phyloP scores from a whole-genome alignment of 2,113 vertebrate genomes.

The Nansenia antarctica region DNA sequence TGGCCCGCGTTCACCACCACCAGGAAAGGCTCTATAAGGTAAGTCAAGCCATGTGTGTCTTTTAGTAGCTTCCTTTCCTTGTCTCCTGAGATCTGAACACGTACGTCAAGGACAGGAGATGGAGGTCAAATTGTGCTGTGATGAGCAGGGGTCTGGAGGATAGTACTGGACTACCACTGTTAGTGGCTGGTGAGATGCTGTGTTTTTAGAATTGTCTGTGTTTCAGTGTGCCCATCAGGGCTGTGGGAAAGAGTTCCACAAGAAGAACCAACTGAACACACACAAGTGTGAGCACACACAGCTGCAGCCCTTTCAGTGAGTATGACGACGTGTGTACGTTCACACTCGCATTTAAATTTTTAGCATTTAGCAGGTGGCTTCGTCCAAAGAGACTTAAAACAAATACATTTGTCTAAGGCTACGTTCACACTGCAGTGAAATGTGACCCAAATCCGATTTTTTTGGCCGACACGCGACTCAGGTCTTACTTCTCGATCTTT shows the following conservation, averaged over 20 bases:
- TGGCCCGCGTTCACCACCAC: slow-evolving; percentile 79
- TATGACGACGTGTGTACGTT: no score
- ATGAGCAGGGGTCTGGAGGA: not conserved
- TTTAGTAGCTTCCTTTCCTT: no score
- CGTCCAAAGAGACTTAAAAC: no score
- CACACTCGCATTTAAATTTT: no score
- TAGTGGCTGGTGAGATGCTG: not conserved
- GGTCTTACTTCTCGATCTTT: no score
- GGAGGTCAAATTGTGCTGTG: not conserved
- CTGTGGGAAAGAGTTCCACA: slow-evolving; percentile 83
- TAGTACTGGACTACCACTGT: not conserved
- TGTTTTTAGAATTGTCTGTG: slow-evolving; percentile 20
- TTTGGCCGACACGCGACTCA: no score
- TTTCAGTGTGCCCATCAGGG: slow-evolving; percentile 81
- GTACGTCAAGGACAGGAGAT: not conserved
- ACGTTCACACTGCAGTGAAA: no score
- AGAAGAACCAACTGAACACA: slow-evolving; percentile 85
- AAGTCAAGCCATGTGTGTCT: slow-evolving; percentile 32
- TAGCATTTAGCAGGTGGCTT: no score
- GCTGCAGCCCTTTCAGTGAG: slow-evolving; percentile 81
- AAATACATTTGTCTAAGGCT: no score
- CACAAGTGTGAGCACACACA: slow-evolving; percentile 83
- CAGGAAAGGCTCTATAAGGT: slow-evolving; percentile 77
- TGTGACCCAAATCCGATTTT: no score
- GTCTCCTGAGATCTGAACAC: not conserved